Base-by-base conservation (phyloP, 2,113 vertebrate species). In the Callithrix jacchus region DNA sequence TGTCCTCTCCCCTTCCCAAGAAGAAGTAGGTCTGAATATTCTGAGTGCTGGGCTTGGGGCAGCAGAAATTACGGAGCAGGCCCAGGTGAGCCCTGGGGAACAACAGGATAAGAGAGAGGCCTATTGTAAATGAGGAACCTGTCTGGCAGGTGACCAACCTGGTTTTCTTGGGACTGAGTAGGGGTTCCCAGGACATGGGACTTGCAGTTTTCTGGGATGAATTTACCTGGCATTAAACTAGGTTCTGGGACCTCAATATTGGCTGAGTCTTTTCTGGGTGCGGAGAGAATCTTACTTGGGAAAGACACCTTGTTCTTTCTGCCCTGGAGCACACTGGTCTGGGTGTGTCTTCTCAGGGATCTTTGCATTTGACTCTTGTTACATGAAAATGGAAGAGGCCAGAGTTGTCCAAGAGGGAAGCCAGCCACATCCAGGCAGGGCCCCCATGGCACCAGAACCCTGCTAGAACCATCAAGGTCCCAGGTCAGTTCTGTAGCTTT, bases 21-120 rank as follows among this genome's bases (percentile, higher is more conserved):
- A 87, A 94, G 47, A 14, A 91, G 17, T 30, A 18, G 27, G 45
- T 73, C 74, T 58, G 17, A 70, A 47, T 49, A 30, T 76, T 94
- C 49, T 64, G 70, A 77, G 27, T 77, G 68, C n/a, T 61, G 25
- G 42, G 11, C 17, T 64, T 52, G 37, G 35, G 35, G 86, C 21
- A 64, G 70, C 23, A 83, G 61, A 74, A 54, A 77, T 79, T 81
- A 17, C 42, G 68, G 40, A 68, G 52, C 52, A 82, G 87, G 23
- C 74, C 71, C 35, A n/a, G 54, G 6, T n/a, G 10, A 71, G 58
- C 42, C 49, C 56, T 77, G 40, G 56, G 89, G 47, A 92, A 52
- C 30, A 40, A n/a, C 3, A 58, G 61, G 61, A 94, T 93, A 66
- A 97, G 79, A 94, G 88, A 97, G 79, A 94, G 88, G 13, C 76